phyloP scores from a whole-genome alignment of 2,113 vertebrate genomes.

The Rhegmatorhina hoffmannsi region DNA sequence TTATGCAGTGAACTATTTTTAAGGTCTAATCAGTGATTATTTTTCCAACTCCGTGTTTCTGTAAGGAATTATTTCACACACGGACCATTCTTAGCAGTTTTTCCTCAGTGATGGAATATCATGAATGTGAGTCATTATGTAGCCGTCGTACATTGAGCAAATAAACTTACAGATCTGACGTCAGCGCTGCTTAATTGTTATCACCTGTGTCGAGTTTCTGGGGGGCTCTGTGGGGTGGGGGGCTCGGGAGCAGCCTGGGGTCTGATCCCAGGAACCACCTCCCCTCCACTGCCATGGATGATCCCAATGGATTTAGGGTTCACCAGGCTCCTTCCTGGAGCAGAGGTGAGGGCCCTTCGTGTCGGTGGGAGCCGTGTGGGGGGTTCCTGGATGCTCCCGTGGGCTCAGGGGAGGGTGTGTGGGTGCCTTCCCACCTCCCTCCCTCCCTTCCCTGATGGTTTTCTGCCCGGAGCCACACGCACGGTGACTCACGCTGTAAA shows the following conservation, averaged over 20 bases:
- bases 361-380: neutral
- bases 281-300: accelerated
- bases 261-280: neutral
- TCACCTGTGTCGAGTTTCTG: conserved; percentile 13
- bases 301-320: accelerated
- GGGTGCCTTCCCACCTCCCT: neutral
- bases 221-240: neutral
- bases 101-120: conserved; percentile 94
- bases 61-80: conserved; percentile 88
- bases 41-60: conserved; percentile 84
- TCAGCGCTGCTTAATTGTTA: conserved; percentile 57
- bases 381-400: neutral
- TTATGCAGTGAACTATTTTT: conserved; percentile 91
- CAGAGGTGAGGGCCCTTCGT: accelerated
- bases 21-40: conserved; percentile 90
- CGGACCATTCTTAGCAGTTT: conserved; percentile 97
- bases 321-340: accelerated
- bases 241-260: neutral
- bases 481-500: conserved; percentile 38
- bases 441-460: neutral
- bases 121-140: conserved; percentile 99
- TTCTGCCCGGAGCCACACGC: neutral
- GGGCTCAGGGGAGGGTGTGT: accelerated
- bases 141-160: conserved; percentile 98
- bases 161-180: conserved; percentile 93